phyloP scores from a whole-genome alignment of 1,140 invertebrate genomes.

The Camponotus floridanus region DNA sequence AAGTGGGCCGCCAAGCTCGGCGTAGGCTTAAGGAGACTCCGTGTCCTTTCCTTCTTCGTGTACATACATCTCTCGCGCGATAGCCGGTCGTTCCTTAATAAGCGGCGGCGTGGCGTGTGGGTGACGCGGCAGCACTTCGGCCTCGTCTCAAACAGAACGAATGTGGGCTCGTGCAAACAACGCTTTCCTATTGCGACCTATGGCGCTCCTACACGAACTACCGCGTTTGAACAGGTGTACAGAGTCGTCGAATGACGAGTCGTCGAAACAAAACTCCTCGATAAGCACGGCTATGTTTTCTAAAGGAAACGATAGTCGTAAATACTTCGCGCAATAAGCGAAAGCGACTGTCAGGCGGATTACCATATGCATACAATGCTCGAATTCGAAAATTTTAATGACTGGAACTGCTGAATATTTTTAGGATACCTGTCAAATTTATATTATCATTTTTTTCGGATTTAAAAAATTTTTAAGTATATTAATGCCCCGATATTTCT shows the following conservation, averaged over 20 bases:
- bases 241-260: slow-evolving; percentile 31
- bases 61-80: slow-evolving; percentile 57
- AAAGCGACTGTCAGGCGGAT: not conserved
- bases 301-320: not conserved
- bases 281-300: slow-evolving; percentile 1
- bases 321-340: not conserved
- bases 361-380: not conserved
- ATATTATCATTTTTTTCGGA: not conserved
- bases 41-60: slow-evolving; percentile 73
- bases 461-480: not conserved
- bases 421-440: not conserved
- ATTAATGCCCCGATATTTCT: slow-evolving; percentile 55
- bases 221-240: slow-evolving; percentile 73
- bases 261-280: slow-evolving; percentile 22
- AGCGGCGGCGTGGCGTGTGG: slow-evolving; percentile 66
- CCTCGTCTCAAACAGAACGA: slow-evolving; percentile 43
- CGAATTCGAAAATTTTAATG: slow-evolving; percentile 13
- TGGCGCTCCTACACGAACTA: slow-evolving; percentile 40
- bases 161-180: slow-evolving; percentile 68
- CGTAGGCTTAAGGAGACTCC: slow-evolving; percentile 73
- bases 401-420: not conserved
- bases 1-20: slow-evolving; percentile 67
- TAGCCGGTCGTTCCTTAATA: slow-evolving; percentile 77
- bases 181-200: slow-evolving; percentile 64
- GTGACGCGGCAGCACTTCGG: slow-evolving; percentile 49